Base-by-base conservation (phyloP, 2,113 vertebrate species). In the Psettodes erumei region DNA sequence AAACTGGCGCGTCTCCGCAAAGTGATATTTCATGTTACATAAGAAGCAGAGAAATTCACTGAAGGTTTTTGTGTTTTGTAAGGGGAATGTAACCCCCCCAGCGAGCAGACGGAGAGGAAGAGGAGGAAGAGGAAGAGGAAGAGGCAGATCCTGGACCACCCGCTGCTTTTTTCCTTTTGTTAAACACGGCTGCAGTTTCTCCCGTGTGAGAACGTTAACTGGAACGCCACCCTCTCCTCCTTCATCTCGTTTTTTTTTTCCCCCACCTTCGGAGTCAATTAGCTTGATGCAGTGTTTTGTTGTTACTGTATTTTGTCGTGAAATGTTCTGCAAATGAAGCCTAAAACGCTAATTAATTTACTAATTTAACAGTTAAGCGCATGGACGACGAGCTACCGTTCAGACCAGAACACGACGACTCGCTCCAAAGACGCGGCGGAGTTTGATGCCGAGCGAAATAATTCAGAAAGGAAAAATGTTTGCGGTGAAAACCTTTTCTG, bases 321-420 rank as follows among this genome's bases (percentile, higher is more conserved):
- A n/a, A 8, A 66, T 38, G 8, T 0, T 2, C 16, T 21, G 13
- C 50, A 13, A 47, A 19, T 19, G 45, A 9, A 25, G 11, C 6
- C 56, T 56, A 35, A 13, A 60, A 38, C 18, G 28, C 64, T 4
- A 25, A 27, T 66, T 51, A 51, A 65, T 35, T 65, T 5, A 35
- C 11, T 23, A 25, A 35, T 23, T 30, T 43, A 43, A 32, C 18
- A 45, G 12, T 32, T 25, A 50, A 35, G 30, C 21, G 21, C 18
- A 18, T n/a, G 23, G 58, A 43, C 45, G 9, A 7, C 4, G 4
- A 4, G 59, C 23, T 45, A 3, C 25, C 2, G 28, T 35, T n/a
- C n/a, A n/a, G n/a, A n/a, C n/a, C n/a, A n/a, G n/a, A n/a, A n/a
- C n/a, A n/a, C n/a, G n/a, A n/a, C n/a, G n/a, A n/a, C n/a, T n/a